Evolutionary conservation across 2,113 vertebrate species (phyloP).

Genomic region (Irena cyanogastra): DNA sequence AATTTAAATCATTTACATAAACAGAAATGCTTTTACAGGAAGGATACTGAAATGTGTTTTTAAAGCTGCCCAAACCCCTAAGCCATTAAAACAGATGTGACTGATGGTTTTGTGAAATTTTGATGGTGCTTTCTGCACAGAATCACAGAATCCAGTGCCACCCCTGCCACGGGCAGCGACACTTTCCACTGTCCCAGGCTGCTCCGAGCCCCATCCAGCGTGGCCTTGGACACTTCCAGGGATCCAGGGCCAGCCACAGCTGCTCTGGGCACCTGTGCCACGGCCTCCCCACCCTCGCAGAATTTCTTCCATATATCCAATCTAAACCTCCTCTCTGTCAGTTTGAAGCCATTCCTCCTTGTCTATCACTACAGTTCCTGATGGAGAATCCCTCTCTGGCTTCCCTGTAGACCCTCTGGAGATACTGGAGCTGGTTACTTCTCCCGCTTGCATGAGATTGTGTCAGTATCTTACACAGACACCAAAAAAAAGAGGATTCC

Average conservation of each 20-base stretch:
- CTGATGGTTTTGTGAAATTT: slow-evolving; percentile 21
- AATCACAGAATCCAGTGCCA: neutral
- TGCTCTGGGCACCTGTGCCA: neutral
- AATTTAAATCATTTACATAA: slow-evolving; percentile 63
- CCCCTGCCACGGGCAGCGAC: neutral
- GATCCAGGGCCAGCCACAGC: neutral
- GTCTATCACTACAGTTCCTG: neutral
- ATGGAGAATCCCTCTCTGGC: neutral
- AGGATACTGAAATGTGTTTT: slow-evolving; percentile 28
- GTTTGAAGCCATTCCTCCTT: neutral
- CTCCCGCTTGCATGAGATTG: neutral
- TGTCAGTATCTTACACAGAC: neutral
- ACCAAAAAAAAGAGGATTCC: slow-evolving; percentile 40
- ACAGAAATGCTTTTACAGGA: slow-evolving; percentile 37
- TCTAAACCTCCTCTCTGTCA: neutral
- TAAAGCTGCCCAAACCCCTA: slow-evolving; percentile 20
- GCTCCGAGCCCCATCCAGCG: neutral
- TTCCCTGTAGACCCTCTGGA: neutral
- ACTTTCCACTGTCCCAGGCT: accelerated
- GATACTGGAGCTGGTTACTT: neutral
- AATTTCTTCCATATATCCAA: neutral
- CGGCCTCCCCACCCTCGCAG: accelerated
- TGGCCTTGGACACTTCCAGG: neutral
- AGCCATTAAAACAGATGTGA: slow-evolving; percentile 36
- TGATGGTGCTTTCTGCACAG: slow-evolving; percentile 7